Base-by-base conservation (phyloP, 2,113 vertebrate species). In the Apteryx owenii region DNA sequence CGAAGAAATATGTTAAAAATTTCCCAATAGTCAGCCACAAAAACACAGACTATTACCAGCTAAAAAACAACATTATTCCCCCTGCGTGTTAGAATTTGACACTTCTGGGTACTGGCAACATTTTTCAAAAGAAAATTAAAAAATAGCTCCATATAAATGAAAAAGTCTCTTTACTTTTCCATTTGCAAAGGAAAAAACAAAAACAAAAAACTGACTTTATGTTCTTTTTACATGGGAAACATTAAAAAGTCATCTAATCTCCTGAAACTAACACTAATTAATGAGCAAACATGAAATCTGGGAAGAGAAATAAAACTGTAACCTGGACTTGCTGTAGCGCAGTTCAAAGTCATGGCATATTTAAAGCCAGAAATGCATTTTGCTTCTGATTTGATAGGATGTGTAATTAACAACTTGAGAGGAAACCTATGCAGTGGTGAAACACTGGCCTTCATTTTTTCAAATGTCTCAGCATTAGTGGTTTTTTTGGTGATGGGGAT, bases 61-160 rank as follows among this genome's bases (percentile, higher is more conserved):
- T 92, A 95, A 95, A 97, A 97, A 79, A 21, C 95, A 97, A 89
- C 44, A 81, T 81, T 68, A 96, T 95, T 95, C 80, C 21, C 90
- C 36, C 72, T 88, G 83, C 56, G 40, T 94, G 81, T 85, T 96
- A 96, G 88, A 96, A 97, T 96, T 96, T 89, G 90, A 94, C 91
- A 93, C 69, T 93, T 97, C 66, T 96, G 88, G 92, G 68, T 44
- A 71, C 60, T 68, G 93, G 91, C 91, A 95, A 28, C 25, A 20
- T 75, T 91, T 95, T 95, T 86, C 72, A 90, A 87, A 80, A 94
- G 81, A 87, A 76, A 92, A 87, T 95, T 89, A 62, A 85, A 85
- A 91, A 93, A 79, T 68, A 75, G 51, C 71, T 88, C 22, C 2
- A 1, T 86, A 51, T 80, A 84, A 80, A 33, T 90, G 18, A 60